Conservation (phyloP, 1,140 invertebrate species). For the Gryllus bimaculatus region DNA sequence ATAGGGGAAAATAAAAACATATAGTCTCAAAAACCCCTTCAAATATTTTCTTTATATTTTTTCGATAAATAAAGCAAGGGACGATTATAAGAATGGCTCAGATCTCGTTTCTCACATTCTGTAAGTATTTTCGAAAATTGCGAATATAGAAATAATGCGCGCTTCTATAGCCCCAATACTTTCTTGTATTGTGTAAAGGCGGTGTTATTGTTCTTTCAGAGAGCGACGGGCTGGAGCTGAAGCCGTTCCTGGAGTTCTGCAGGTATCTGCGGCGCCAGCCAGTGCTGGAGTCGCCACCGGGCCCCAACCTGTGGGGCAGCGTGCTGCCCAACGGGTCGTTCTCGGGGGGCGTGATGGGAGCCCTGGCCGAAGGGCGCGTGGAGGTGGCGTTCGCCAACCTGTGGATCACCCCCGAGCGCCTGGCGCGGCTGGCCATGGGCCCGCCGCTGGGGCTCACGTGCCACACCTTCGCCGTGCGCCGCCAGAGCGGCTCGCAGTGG, state of each 20-base stretch:
- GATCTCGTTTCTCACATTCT: too few relatives aligned
- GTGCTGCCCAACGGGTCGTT: neutral
- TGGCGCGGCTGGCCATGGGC: neutral
- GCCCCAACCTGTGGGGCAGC: neutral
- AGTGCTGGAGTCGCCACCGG: neutral
- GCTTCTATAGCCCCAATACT: too few relatives aligned
- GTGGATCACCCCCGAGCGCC: neutral
- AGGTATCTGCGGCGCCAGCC: neutral
- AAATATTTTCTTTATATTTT: too few relatives aligned
- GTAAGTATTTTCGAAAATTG: too few relatives aligned
- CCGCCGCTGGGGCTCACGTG: neutral
- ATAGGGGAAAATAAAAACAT: too few relatives aligned
- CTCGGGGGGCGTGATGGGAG: neutral
- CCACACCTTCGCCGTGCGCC: constrained; percentile 2
- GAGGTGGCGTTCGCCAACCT: neutral
- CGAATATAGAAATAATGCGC: too few relatives aligned
- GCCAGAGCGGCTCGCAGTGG: neutral
- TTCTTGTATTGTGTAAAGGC: too few relatives aligned
- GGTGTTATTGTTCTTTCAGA: too few relatives aligned
- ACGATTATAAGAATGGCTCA: too few relatives aligned
- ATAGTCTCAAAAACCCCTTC: too few relatives aligned
- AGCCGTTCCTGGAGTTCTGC: neutral
- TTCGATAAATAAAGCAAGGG: too few relatives aligned
- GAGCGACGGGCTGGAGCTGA: neutral
- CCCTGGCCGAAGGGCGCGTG: neutral